A percentile compares a stretch with the other conserved stretches of the same genome.
These are phyloP conservation scores for Lepidonotus clava DNA, from an alignment of 2,888 invertebrate species.

Conservation along the genomic window DNA sequence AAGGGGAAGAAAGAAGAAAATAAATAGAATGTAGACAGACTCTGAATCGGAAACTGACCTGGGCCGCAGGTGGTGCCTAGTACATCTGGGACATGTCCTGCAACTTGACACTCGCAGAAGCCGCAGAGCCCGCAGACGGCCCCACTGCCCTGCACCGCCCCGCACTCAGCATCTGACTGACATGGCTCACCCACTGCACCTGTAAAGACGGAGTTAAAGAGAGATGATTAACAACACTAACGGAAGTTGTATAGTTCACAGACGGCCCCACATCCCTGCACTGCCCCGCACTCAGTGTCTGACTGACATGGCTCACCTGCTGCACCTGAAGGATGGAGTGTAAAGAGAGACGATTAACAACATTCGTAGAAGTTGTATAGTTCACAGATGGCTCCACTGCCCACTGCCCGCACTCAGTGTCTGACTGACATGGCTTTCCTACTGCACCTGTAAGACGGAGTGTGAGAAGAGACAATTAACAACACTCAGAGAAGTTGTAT, in stretches of 20 bases:
- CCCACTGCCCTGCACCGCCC: conserved; percentile 56
- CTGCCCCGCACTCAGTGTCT: conserved; percentile 52
- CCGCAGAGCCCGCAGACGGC: conserved; percentile 56
- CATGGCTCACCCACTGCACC: conserved; percentile 57
- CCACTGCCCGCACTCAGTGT: conserved; percentile 43
- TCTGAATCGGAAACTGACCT: conserved; percentile 37
- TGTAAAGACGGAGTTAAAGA: background rate
- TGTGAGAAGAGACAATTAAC: too few relatives aligned
- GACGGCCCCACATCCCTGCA: conserved; percentile 57
- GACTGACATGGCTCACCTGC: conserved; percentile 55
- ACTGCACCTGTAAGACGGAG: background rate
- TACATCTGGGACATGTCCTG: conserved; percentile 55
- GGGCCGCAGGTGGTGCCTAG: conserved; percentile 58
- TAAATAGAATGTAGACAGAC: background rate
- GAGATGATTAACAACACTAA: too few relatives aligned
- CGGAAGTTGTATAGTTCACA: conserved; percentile 56
- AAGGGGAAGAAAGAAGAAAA: background rate
- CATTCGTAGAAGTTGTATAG: too few relatives aligned
- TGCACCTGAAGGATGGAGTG: background rate
- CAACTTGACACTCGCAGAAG: conserved; percentile 55
- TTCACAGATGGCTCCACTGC: too few relatives aligned
- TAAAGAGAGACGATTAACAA: too few relatives aligned
- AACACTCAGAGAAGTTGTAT: too few relatives aligned
- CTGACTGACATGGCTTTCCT: conserved; percentile 35
- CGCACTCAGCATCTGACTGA: conserved; percentile 50